These are phyloP conservation scores for Oryzias javanicus DNA, from an alignment of 2,113 vertebrate genomes.

Conservation along the genomic window DNA sequence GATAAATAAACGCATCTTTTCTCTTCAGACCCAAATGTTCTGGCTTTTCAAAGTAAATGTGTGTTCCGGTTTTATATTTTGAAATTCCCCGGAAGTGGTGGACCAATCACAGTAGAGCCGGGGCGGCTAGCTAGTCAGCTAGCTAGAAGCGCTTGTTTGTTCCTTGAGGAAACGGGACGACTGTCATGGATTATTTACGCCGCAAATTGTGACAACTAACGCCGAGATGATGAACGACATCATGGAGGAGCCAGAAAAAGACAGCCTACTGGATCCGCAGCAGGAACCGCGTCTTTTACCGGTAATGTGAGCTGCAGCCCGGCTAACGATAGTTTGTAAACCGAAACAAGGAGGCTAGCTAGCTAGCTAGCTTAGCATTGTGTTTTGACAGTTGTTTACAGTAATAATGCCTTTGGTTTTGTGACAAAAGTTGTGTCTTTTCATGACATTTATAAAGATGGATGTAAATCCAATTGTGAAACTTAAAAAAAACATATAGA, in stretches of 20 bases:
- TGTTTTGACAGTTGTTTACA: slow-evolving; percentile 12
- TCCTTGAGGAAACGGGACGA: not conserved
- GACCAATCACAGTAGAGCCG: not conserved
- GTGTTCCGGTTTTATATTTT: no score
- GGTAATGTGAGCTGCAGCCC: slow-evolving; percentile 54
- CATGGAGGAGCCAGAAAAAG: slow-evolving; percentile 75
- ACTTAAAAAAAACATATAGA: no score
- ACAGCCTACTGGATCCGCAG: slow-evolving; percentile 50
- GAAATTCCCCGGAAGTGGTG: no score
- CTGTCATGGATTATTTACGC: slow-evolving; percentile 39
- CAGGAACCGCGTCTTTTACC: slow-evolving; percentile 52
- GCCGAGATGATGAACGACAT: slow-evolving; percentile 76
- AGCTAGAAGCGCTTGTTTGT: slow-evolving; percentile 23
- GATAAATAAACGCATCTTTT: no score
- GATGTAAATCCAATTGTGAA: no score
- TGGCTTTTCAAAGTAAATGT: no score
- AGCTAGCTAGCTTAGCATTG: slow-evolving; percentile 13
- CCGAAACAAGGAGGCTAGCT: slow-evolving; percentile 21
- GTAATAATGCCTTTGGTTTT: not conserved
- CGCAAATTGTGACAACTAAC: slow-evolving; percentile 46
- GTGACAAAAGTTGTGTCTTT: not conserved
- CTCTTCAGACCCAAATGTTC: no score
- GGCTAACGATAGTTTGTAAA: slow-evolving; percentile 24
- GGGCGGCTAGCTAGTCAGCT: slow-evolving; percentile 1
- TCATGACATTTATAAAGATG: no score